phyloP scores from a whole-genome alignment of 2,113 vertebrate genomes.

The Platichthys flesus region DNA sequence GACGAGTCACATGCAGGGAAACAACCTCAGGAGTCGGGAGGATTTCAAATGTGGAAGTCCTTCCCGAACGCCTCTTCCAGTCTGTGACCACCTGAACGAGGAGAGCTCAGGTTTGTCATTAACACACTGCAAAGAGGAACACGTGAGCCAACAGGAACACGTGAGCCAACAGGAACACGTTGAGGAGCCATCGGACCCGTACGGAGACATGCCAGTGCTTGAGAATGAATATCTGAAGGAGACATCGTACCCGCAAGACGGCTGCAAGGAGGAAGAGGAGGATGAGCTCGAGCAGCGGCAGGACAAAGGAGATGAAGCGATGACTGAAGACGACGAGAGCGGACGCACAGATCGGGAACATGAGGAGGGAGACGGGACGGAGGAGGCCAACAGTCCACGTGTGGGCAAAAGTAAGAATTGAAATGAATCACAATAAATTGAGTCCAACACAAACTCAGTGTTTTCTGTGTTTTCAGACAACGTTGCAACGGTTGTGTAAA shows the following conservation, averaged over 20 bases:
- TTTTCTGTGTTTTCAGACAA: too few species aligned
- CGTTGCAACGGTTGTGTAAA: too few species aligned
- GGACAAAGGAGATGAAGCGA: background rate
- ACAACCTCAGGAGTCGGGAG: background rate
- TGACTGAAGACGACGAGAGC: background rate
- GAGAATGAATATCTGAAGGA: conserved; percentile 51
- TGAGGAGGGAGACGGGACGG: background rate
- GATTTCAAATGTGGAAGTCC: background rate
- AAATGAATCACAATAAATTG: background rate
- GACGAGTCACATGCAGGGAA: background rate
- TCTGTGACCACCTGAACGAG: background rate
- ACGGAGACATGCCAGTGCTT: conserved; percentile 54
- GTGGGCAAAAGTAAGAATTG: conserved; percentile 35
- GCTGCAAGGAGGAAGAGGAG: conserved; percentile 20
- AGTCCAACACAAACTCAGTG: too few species aligned
- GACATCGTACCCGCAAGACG: background rate
- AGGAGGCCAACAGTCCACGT: background rate
- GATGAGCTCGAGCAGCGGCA: background rate
- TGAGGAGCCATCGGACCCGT: background rate
- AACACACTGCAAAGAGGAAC: conserved; percentile 5
- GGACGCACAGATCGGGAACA: background rate
- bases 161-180: background rate
- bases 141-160: background rate
- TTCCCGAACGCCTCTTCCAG: background rate
- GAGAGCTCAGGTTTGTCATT: background rate